These are phyloP conservation scores for Pangasius macronema DNA, from an alignment of 2,797 vertebrate species.

Conservation along the genomic window DNA sequence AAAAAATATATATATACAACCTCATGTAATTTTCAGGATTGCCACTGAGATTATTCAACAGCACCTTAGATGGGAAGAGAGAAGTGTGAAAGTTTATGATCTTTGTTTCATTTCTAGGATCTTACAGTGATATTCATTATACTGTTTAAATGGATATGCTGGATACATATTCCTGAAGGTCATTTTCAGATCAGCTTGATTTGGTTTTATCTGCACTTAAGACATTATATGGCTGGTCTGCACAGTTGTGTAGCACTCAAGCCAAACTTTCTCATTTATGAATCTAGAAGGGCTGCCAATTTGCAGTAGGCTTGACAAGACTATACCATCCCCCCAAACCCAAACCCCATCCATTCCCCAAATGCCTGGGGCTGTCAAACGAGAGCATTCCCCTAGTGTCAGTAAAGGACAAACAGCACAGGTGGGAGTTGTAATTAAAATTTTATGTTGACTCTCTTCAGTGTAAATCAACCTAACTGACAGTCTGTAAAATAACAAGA, in stretches of 20 bases:
- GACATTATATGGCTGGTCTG: not conserved
- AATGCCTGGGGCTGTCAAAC: conserved; percentile 59
- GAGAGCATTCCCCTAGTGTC: conserved; percentile 53
- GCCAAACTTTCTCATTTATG: conserved; percentile 6
- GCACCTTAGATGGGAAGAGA: conserved; percentile 10
- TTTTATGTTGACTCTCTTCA: conserved; percentile 58
- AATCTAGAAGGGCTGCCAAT: conserved; percentile 31
- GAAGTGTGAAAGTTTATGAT: not conserved
- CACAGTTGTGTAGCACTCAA: conserved; percentile 13
- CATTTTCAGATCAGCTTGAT: conserved; percentile 6
- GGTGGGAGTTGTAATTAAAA: conserved; percentile 67
- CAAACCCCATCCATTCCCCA: conserved; percentile 57
- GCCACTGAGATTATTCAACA: conserved; percentile 2
- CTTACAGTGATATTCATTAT: not conserved
- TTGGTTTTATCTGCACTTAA: conserved; percentile 11
- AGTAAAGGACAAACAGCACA: conserved; percentile 58
- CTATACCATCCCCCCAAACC: conserved; percentile 46
- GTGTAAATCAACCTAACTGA: conserved; percentile 63
- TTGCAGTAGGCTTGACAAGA: conserved; percentile 42
- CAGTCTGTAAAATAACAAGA: conserved; percentile 24
- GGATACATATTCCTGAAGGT: not conserved
- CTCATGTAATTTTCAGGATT: conserved; percentile 34
- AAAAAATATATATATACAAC: conserved; percentile 25
- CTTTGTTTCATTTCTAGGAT: not conserved
- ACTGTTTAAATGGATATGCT: not conserved